Evolutionary conservation across 1,140 invertebrate genomes (phyloP), one percentile per base, ranked within the genome.

Genomic region (Parasteatoda tepidariorum): DNA sequence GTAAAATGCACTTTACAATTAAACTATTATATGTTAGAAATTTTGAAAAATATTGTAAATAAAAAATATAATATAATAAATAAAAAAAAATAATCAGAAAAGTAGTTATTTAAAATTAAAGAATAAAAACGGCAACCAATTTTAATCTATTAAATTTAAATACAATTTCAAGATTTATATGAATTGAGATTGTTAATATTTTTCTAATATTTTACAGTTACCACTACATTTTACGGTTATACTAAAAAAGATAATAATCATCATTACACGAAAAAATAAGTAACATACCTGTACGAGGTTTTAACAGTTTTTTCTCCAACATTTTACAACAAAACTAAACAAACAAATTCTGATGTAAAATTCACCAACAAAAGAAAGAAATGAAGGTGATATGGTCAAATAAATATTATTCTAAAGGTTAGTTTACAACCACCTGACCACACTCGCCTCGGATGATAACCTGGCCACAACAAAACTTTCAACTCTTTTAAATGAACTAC

Each of bases 401-500:
- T 38, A 62, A 75, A 75, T 41, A 57, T 31, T 75, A 75, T 75
- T 55, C 74, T 41, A 59, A 5, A 59, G 57, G 24, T 78, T 64
- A 41, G 61, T 22, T 22, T 28, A 0, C 26, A 68, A 15, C 76
- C 75, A 79, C 48, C 76, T 79, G 76, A 67, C 64, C 64, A 76
- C 74, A 34, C 24, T 24, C 11, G 13, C 26, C 26, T 64, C 31
- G 31, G 26, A 30, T 33, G 28, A 30, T 68, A 4, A 48, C 48
- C 38, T 57, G 55, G 62, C 76, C 62, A 68, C 76, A 79, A 68
- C 76, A 79, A 68, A 78, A 79, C 62, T 79, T 34, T 57, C 75
- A 79, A 68, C 76, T 79, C 76, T 68, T 79, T 79, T 79, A 64
- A 76, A 76, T 64, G 57, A 64, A 64, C 57, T 68, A 18, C 48